Evolutionary conservation across 2,113 vertebrate species (phyloP), one percentile per base, ranked within the genome.

Genomic region (Lota lota): DNA sequence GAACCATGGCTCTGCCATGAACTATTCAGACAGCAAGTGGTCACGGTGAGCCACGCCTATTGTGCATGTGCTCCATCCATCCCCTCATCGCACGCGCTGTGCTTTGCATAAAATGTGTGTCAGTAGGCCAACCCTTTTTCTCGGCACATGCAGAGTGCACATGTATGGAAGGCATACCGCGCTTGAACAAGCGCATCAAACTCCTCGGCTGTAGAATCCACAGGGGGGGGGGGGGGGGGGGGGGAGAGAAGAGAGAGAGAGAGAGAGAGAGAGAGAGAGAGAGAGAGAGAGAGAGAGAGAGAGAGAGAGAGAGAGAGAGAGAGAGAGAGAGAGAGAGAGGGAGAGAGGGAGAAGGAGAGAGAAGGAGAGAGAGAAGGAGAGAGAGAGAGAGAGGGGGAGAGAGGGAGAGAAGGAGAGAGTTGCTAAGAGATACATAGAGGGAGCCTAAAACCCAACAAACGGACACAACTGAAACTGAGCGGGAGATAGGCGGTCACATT

Each of bases 101-200:
- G 20, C 69, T 92, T 91, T 92, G 89, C 87, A 93, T 93, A 90
- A 92, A 91, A 93, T 92, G 90, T 93, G 90, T 93, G 92, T 93
- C 92, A 93, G 91, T 93, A 84, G 92, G 90, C 64, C 92, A 93
- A 81, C 79, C 79, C 85, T 83, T 53, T 70, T 78, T 61, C 66
- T 16, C 78, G 51, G 89, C 92, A 93, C 92, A 92, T 92, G 91
- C 79, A 82, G 75, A 51, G 88, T 73, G 84, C 92, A 90, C 90
- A 91, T 91, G 92, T 70, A 85, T 75, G 71, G 72, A 81, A 83
- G 76, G 69, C 83, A 76, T 24, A 70, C 67, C 81, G 71, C 79
- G 79, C 70, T 83, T 69, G 85, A 90, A 88, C 84, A 85, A 90
- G 81, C 83, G 63, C 28, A 33, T 33, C 28, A 33, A 33, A 78